Evolutionary conservation across 2,888 invertebrate species (phyloP).

Genomic region (Geotrupes spiniger): DNA sequence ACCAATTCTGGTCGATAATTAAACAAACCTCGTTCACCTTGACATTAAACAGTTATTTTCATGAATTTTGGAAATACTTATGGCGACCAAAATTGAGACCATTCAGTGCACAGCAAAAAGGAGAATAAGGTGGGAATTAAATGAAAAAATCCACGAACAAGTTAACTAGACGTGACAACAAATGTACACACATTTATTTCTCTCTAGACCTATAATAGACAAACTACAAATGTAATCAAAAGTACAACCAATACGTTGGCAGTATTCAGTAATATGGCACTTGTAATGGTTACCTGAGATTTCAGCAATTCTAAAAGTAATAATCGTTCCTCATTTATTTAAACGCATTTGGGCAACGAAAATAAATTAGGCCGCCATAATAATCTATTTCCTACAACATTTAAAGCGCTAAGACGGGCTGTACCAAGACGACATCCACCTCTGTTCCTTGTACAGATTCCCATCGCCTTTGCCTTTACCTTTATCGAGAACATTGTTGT

Average conservation of each 20-base stretch:
- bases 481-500: constrained; percentile 26
- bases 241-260: constrained; percentile 16
- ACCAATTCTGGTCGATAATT: too few species aligned
- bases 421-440: constrained; percentile 55
- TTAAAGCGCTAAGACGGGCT: constrained; percentile 30
- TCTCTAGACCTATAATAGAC: constrained; percentile 1
- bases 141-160: too few species aligned
- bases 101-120: too few species aligned
- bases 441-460: constrained; percentile 40
- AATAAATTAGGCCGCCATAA: constrained; percentile 5
- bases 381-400: constrained; percentile 6
- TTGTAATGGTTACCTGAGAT: constrained; percentile 18
- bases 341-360: background rate
- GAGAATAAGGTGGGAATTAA: too few species aligned
- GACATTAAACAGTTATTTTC: too few species aligned
- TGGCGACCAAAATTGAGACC: too few species aligned
- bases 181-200: background rate
- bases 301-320: background rate
- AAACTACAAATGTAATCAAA: constrained; percentile 21
- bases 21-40: too few species aligned
- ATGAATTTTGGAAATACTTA: too few species aligned
- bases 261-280: constrained; percentile 20
- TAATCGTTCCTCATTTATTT: background rate
- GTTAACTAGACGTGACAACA: too few species aligned
- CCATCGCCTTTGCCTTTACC: constrained; percentile 17